Percentiles rank a stretch among this genome's conserved stretches.
These are phyloP conservation scores for Microctenopoma lineatum DNA, from an alignment of 2,797 vertebrate species.

Conservation along the genomic window DNA sequence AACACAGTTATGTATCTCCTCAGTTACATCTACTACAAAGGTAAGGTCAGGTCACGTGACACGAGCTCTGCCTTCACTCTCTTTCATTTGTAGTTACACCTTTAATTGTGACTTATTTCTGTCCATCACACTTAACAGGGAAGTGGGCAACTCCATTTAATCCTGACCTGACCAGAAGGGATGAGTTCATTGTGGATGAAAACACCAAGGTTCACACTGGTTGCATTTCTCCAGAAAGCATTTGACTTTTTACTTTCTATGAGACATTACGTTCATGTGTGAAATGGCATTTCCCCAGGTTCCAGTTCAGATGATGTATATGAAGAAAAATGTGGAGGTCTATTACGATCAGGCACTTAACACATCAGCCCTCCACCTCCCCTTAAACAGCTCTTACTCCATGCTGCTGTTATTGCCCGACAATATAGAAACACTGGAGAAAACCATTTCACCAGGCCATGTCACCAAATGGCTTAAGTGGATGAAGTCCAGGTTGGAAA, in stretches of 20 bases:
- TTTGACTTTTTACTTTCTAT: neutral
- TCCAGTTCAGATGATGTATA: slow-evolving; percentile 82
- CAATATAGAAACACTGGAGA: slow-evolving; percentile 71
- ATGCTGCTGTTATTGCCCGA: slow-evolving; percentile 82
- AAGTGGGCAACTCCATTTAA: slow-evolving; percentile 79
- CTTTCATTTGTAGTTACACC: neutral
- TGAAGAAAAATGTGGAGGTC: neutral
- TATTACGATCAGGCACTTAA: slow-evolving; percentile 69
- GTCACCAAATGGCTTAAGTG: slow-evolving; percentile 78
- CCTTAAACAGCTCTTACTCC: slow-evolving; percentile 78
- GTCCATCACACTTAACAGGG: slow-evolving; percentile 63
- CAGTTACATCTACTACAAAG: slow-evolving; percentile 91
- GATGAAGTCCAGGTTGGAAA: slow-evolving; percentile 63
- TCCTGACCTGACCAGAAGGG: slow-evolving; percentile 31
- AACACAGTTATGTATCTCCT: slow-evolving; percentile 87
- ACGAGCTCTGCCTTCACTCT: neutral
- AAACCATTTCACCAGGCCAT: slow-evolving; percentile 48
- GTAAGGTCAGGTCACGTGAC: slow-evolving; percentile 72
- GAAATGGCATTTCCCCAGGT: slow-evolving; percentile 58
- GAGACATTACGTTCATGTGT: neutral
- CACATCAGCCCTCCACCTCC: slow-evolving; percentile 76
- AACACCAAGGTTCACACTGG: slow-evolving; percentile 56
- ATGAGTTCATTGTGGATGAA: slow-evolving; percentile 68
- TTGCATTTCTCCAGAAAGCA: neutral
- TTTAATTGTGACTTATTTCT: slow-evolving; percentile 7